Evolutionary conservation across 2,797 vertebrate species (phyloP).

Genomic region (Lepilemur ruficaudatus): DNA sequence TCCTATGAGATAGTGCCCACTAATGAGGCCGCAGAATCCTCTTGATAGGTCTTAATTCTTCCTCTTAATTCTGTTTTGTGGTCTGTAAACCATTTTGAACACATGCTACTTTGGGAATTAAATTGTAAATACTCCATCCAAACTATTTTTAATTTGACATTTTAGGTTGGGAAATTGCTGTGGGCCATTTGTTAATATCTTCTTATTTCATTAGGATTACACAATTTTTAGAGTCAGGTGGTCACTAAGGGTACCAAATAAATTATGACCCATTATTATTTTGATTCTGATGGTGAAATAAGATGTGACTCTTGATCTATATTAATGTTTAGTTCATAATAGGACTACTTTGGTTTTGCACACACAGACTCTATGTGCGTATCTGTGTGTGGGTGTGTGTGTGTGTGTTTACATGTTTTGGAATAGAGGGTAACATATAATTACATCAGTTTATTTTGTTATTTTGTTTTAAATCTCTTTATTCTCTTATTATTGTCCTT

Average conservation of each 20-base stretch:
- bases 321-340: neutral
- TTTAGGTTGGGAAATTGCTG: slow-evolving; percentile 35
- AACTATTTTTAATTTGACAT: slow-evolving; percentile 37
- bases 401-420: neutral
- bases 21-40: neutral
- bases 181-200: neutral
- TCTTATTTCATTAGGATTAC: neutral
- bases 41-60: neutral
- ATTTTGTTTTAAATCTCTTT: neutral
- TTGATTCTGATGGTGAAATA: neutral
- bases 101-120: neutral
- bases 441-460: neutral
- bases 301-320: neutral
- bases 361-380: neutral
- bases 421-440: neutral
- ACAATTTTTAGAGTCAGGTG: neutral
- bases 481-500: neutral
- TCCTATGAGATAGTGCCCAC: neutral
- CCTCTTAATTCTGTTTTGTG: neutral
- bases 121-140: slow-evolving; percentile 5
- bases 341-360: neutral
- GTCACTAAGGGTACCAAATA: neutral
- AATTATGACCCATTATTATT: neutral
- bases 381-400: neutral
- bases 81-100: neutral